These are phyloP conservation scores for Macaca mulatta DNA, from an alignment of 2,113 vertebrate species.

Conservation along the genomic window DNA sequence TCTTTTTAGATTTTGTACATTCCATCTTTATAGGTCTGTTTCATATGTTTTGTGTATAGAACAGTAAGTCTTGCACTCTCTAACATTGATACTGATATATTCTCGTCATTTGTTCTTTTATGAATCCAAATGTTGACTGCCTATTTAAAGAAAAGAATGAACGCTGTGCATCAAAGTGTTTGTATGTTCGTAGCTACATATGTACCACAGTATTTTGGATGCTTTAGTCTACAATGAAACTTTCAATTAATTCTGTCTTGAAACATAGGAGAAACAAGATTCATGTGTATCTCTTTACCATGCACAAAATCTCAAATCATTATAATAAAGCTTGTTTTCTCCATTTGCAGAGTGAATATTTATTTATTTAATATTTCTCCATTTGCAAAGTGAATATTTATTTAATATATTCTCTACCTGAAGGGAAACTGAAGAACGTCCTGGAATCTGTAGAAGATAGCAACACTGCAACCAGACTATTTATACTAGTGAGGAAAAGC, in stretches of 20 bases:
- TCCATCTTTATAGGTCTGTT: constrained; percentile 83
- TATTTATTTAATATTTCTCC: constrained; percentile 75
- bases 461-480: neutral
- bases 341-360: constrained; percentile 75
- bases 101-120: constrained; percentile 67
- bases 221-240: constrained; percentile 84
- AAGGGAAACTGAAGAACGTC: neutral
- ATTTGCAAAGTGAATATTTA: constrained; percentile 71
- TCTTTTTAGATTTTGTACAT: constrained; percentile 82
- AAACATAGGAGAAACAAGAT: constrained; percentile 84
- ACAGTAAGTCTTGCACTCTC: constrained; percentile 78
- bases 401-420: neutral
- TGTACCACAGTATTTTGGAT: constrained; percentile 84
- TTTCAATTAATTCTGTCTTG: constrained; percentile 84
- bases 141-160: constrained; percentile 84
- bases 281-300: constrained; percentile 84
- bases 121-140: constrained; percentile 79
- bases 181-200: constrained; percentile 83
- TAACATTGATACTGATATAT: constrained; percentile 73
- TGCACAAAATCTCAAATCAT: constrained; percentile 83
- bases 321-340: constrained; percentile 87
- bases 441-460: neutral
- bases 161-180: constrained; percentile 81
- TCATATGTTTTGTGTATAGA: constrained; percentile 77
- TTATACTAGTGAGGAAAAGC: neutral